phyloP scores from a whole-genome alignment of 2,113 vertebrate genomes.

The Melanerpes aurifrons region DNA sequence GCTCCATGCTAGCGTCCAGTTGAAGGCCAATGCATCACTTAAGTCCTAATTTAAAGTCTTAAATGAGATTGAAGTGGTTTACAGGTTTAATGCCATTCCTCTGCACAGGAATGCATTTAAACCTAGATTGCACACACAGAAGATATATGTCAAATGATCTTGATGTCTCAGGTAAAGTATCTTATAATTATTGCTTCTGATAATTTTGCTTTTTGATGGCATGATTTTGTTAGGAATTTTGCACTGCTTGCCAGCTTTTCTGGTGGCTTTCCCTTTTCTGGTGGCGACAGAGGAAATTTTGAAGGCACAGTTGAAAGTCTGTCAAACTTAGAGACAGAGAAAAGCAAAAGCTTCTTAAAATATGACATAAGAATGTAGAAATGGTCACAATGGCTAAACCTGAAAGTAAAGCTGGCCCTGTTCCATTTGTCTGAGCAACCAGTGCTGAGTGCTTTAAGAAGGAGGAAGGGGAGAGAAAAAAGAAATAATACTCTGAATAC shows the following conservation, averaged over 20 bases:
- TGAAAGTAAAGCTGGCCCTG: background rate
- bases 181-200: background rate
- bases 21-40: background rate
- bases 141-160: background rate
- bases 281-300: background rate
- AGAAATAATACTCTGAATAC: background rate
- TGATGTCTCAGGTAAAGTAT: background rate
- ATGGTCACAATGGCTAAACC: background rate
- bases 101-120: background rate
- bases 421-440: background rate
- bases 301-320: background rate
- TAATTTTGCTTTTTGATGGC: background rate
- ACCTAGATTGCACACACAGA: background rate
- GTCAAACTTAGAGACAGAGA: background rate
- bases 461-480: fast-evolving
- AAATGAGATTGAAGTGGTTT: background rate
- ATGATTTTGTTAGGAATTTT: background rate
- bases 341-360: background rate
- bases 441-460: background rate
- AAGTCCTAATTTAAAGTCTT: background rate
- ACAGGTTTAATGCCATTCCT: background rate
- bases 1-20: background rate
- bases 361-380: background rate
- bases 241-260: background rate
- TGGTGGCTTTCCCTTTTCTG: background rate